phyloP scores from a whole-genome alignment of 2,888 invertebrate genomes.

The Athalia cordata region DNA sequence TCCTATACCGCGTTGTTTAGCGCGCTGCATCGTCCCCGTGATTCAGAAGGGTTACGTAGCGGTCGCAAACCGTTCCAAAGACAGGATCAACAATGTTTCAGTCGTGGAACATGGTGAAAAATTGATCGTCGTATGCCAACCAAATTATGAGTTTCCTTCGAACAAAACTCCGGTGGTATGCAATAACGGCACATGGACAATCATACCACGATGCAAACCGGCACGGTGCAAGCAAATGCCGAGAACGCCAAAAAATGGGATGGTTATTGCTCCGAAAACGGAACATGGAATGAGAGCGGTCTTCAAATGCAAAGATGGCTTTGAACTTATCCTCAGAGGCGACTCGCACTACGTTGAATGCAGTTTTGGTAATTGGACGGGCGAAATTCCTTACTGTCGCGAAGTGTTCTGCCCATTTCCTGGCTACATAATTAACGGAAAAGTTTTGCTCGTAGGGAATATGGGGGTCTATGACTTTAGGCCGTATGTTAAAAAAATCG shows the following conservation, averaged over 20 bases:
- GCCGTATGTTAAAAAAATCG: constrained; percentile 92
- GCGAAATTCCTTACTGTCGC: constrained; percentile 89
- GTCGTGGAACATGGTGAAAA: constrained; percentile 84
- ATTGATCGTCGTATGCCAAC: constrained; percentile 87
- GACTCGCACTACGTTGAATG: constrained; percentile 87
- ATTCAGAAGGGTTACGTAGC: constrained; percentile 87
- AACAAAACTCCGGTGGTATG: constrained; percentile 87
- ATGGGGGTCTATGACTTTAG: constrained; percentile 97
- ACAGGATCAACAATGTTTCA: constrained; percentile 72
- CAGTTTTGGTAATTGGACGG: constrained; percentile 96
- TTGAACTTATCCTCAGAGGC: constrained; percentile 82
- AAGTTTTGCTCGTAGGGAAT: constrained; percentile 93
- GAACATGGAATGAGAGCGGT: constrained; percentile 96
- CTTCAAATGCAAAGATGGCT: constrained; percentile 96
- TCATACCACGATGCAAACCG: constrained; percentile 89
- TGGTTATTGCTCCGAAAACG: constrained; percentile 98
- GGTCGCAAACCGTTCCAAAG: constrained; percentile 74
- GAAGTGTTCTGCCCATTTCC: constrained; percentile 94
- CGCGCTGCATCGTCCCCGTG: constrained; percentile 95
- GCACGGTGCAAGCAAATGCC: constrained; percentile 92
- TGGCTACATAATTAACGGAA: constrained; percentile 91
- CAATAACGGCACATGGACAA: constrained; percentile 97
- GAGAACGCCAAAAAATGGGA: constrained; percentile 90
- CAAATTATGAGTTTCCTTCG: constrained; percentile 89
- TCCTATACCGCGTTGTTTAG: constrained; percentile 92